Evolutionary conservation across 2,888 invertebrate species (phyloP), one percentile per base, ranked within the genome.

Genomic region (Drosophila peninsularis): DNA sequence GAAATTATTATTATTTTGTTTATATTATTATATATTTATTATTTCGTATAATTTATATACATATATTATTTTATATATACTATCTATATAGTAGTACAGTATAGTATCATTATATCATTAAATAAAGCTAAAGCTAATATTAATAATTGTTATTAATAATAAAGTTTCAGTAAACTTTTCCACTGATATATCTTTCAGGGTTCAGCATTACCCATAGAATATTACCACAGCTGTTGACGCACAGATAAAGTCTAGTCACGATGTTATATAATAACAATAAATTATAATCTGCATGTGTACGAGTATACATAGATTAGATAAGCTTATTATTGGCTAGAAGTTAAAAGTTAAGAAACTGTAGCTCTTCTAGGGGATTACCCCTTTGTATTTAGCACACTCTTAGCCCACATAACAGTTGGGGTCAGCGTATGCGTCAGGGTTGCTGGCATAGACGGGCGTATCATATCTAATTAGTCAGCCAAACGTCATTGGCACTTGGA

Each of bases 401-500:
- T 65, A 55, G 62, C 66, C 61, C 21, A 44, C n/a, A 49, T 52
- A 27, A 11, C 41, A 10, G 24, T 36, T 36, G 39, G 47, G 70
- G 70, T 57, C 57, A 53, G 50, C 17, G 17, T 34, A 56, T 61
- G 70, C 54, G 62, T 73, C 78, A 74, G 60, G 62, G 78, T 32
- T 32, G 39, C n/a, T 14, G 13, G 30, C 21, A n/a, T n/a, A 41
- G 19, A 19, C 49, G 7, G 13, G 13, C 34, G 19, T 60, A n/a
- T 52, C 68, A 56, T 78, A 78, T 78, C 83, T 83, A 87, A 83
- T 83, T 88, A 83, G 83, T 73, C 68, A 62, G 56, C 42, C 19
- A 62, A 57, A 62, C 50, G 78, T 67, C 79, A 79, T 64, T 77
- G 79, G 62, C 68, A 69, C 50, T 83, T 81, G 32, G 37, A 21